phyloP scores from a whole-genome alignment of 2,113 vertebrate species.

The Coptodon rendalli region DNA sequence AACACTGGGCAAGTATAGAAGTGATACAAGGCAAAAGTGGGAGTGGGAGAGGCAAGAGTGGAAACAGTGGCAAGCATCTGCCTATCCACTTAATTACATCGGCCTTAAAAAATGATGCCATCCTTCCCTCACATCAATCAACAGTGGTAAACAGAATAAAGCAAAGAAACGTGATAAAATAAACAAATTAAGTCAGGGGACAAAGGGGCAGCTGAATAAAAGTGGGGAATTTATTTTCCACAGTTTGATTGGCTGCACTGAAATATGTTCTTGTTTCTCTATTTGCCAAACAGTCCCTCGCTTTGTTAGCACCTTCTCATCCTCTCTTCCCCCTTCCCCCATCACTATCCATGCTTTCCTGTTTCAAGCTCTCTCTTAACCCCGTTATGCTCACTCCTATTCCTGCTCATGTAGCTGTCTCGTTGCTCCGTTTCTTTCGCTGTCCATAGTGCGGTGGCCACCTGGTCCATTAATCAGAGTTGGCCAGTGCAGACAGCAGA shows the following conservation, averaged over 20 bases:
- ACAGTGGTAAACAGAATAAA: background rate
- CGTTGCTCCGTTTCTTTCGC: constrained; percentile 30
- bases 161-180: constrained; percentile 9
- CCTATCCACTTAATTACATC: constrained; percentile 36
- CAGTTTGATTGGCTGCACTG: background rate
- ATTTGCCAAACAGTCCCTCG: background rate
- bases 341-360: background rate
- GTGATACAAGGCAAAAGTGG: background rate
- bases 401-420: constrained; percentile 36
- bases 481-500: constrained; percentile 30
- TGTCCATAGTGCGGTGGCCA: constrained; percentile 53
- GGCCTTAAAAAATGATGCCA: constrained; percentile 38
- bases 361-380: constrained; percentile 3
- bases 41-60: background rate
- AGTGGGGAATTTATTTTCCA: background rate
- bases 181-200: background rate
- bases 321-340: background rate
- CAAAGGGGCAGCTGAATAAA: background rate
- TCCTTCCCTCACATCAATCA: constrained; percentile 37
- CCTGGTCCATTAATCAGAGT: constrained; percentile 69
- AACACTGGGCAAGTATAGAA: background rate
- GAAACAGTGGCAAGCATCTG: background rate
- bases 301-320: background rate
- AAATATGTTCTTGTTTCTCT: background rate
- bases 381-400: background rate